phyloP scores from a whole-genome alignment of 2,113 vertebrate genomes.

The Cephalopterus ornatus region DNA sequence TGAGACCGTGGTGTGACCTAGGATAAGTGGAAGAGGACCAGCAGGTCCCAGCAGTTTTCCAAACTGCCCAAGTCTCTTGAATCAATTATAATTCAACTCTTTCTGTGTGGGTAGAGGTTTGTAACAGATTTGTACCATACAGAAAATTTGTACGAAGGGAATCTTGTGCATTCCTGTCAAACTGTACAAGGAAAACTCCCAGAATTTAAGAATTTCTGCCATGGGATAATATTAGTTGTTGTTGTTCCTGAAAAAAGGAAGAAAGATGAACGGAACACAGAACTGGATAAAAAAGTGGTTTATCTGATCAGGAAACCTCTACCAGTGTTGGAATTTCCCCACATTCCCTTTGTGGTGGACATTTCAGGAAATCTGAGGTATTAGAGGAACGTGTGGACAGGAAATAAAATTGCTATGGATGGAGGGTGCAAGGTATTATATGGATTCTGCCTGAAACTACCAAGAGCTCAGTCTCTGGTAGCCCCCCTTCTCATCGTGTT shows the following conservation, averaged over 20 bases:
- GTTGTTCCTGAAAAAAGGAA: neutral
- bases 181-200: neutral
- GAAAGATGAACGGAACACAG: neutral
- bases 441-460: neutral
- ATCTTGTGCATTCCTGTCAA: neutral
- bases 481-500: neutral
- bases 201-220: neutral
- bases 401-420: neutral
- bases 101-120: neutral
- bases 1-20: neutral
- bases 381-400: neutral
- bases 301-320: neutral
- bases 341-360: neutral
- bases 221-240: neutral
- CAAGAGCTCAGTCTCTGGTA: neutral
- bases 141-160: neutral
- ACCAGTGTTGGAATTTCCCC: neutral
- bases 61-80: neutral
- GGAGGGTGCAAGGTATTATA: neutral
- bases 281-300: neutral
- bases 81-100: neutral
- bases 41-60: neutral
- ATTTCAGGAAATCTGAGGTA: neutral
- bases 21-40: neutral
- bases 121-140: neutral